Conservation (phyloP, 92 coral and sea anemone genomes). For the Epizoanthus fatuus region DNA sequence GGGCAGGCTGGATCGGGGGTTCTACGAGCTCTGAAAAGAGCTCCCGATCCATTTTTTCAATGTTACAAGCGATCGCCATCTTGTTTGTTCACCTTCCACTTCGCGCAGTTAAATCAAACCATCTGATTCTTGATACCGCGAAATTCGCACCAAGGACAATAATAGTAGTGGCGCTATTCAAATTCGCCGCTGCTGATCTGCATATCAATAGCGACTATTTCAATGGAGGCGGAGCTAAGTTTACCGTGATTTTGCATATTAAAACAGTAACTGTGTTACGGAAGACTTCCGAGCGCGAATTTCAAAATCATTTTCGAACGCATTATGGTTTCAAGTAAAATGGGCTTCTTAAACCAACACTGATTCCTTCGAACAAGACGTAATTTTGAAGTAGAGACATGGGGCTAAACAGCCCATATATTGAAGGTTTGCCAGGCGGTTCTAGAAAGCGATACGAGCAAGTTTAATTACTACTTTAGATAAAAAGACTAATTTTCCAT, state of each 20-base stretch:
- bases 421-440: too few species aligned
- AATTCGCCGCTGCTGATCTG: background rate
- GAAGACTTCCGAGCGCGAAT: constrained; percentile 29
- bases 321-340: too few species aligned
- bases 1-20: too few species aligned
- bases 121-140: too few species aligned
- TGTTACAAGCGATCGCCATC: background rate
- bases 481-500: background rate
- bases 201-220: background rate
- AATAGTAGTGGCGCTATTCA: background rate
- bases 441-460: too few species aligned
- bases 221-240: constrained; percentile 5
- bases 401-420: too few species aligned
- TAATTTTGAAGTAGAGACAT: too few species aligned
- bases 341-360: too few species aligned
- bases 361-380: too few species aligned
- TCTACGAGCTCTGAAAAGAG: too few species aligned
- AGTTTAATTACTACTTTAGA: too few species aligned
- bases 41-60: background rate
- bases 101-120: too few species aligned
- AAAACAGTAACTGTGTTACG: constrained; percentile 3
- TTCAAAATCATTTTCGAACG: background rate
- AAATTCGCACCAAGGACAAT: background rate
- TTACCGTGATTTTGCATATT: constrained; percentile 23
- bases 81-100: background rate